A percentile compares a stretch with the other conserved stretches of the same genome.
These are phyloP conservation scores for Lamellibrachia columna DNA, from an alignment of 2,888 invertebrate genomes.

Conservation along the genomic window DNA sequence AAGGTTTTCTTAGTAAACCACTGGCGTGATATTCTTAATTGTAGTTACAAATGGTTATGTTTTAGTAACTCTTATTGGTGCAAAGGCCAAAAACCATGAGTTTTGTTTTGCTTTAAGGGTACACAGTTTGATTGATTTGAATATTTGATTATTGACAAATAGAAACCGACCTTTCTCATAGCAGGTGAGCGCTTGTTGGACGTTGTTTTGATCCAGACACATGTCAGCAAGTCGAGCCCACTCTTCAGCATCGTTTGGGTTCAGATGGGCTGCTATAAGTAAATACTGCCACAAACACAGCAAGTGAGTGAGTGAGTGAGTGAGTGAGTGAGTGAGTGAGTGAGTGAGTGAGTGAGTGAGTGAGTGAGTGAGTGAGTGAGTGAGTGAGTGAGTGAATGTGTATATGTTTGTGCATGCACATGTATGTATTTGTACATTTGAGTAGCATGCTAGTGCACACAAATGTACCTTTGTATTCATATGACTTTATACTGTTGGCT, in stretches of 20 bases:
- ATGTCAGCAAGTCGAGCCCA: slow-evolving; percentile 87
- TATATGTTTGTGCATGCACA: too few relatives aligned
- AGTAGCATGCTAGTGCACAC: not conserved
- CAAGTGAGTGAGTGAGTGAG: not conserved
- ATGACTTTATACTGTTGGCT: too few relatives aligned
- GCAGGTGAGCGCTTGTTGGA: slow-evolving; percentile 82
- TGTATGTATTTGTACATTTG: too few relatives aligned
- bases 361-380: too few relatives aligned
- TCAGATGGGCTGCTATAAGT: slow-evolving; percentile 85
- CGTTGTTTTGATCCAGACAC: slow-evolving; percentile 77
- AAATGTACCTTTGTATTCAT: not conserved
- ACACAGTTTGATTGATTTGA: not conserved
- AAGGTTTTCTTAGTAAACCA: too few relatives aligned
- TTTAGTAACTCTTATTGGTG: not conserved
- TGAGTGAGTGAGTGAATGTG: too few relatives aligned
- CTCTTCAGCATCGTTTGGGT: slow-evolving; percentile 81
- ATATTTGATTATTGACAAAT: not conserved
- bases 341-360: too few relatives aligned
- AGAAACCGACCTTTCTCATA: slow-evolving; percentile 73
- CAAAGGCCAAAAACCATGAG: not conserved
- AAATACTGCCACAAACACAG: slow-evolving; percentile 70
- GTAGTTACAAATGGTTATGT: too few relatives aligned
- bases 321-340: not conserved
- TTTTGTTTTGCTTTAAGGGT: not conserved
- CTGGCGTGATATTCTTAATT: too few relatives aligned